A percentile compares a stretch with the other conserved stretches of the same genome.
Conservation (phyloP, 1,140 invertebrate species). For the Drosophila kurseongensis region DNA sequence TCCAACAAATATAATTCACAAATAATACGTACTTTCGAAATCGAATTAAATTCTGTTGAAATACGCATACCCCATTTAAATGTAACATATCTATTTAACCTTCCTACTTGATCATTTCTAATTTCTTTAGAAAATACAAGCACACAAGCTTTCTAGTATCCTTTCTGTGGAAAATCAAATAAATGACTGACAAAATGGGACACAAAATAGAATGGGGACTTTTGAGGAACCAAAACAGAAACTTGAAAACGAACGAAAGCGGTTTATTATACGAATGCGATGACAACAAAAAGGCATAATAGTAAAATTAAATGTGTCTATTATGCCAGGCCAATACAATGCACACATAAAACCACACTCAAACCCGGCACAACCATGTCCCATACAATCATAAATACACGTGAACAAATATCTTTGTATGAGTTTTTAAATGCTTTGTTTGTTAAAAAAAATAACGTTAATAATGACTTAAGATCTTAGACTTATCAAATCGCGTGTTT, state of each 20-base stretch:
- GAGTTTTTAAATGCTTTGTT: no score
- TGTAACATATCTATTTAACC: conserved; percentile 6
- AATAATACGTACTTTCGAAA: background rate
- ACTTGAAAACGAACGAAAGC: conserved; percentile 72
- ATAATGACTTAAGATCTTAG: no score
- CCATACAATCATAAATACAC: conserved; percentile 35
- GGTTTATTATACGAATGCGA: conserved; percentile 81
- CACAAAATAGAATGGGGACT: conserved; percentile 27
- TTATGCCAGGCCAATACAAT: conserved; percentile 80
- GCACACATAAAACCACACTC: conserved; percentile 76
- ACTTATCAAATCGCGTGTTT: no score
- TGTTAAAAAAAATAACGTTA: no score
- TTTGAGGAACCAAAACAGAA: conserved; percentile 44
- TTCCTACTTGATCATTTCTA: conserved; percentile 32
- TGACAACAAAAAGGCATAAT: conserved; percentile 83
- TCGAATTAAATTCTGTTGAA: background rate
- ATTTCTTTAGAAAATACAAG: conserved; percentile 49
- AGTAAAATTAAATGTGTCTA: conserved; percentile 83
- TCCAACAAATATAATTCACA: background rate
- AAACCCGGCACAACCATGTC: conserved; percentile 12
- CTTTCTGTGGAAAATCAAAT: conserved; percentile 65
- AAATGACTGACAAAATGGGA: conserved; percentile 75
- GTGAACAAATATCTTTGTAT: background rate
- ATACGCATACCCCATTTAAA: background rate
- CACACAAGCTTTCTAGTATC: conserved; percentile 2